Conservation (phyloP, 2,888 invertebrate species). For the Harpalus rufipes region DNA sequence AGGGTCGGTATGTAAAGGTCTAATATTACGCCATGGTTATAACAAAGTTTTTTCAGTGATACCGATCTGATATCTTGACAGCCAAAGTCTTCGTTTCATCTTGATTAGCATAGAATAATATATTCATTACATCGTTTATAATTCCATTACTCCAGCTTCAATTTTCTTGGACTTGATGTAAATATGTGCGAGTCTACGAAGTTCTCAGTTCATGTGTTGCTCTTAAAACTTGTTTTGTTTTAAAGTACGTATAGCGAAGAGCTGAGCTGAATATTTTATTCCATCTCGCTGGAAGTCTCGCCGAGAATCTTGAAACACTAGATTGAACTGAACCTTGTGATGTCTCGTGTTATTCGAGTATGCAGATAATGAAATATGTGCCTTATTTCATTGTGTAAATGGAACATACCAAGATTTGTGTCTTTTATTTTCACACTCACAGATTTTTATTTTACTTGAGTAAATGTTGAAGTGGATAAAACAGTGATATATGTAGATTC, state of each 20-base stretch:
- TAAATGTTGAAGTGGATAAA: not conserved
- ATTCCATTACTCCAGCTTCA: not conserved
- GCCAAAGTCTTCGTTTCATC: too few relatives aligned
- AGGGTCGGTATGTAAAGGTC: too few relatives aligned
- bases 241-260: conserved; percentile 52
- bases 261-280: conserved; percentile 57
- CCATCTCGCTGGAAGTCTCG: conserved; percentile 6
- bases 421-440: not conserved
- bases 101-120: not conserved
- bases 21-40: too few relatives aligned
- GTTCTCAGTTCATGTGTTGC: not conserved
- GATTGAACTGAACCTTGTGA: conserved; percentile 11
- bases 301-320: conserved; percentile 18
- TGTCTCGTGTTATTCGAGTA: conserved; percentile 26
- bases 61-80: too few relatives aligned
- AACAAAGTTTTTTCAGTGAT: too few relatives aligned
- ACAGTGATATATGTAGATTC: not conserved
- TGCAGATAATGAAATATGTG: conserved; percentile 27
- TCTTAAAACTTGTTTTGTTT: conserved; percentile 43
- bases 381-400: not conserved
- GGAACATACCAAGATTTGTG: not conserved
- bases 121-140: not conserved
- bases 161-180: not conserved
- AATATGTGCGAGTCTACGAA: not conserved
- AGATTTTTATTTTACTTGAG: not conserved